Percentiles rank a stretch among this genome's conserved stretches.
These are phyloP conservation scores for Aldabrachelys gigantea DNA, from an alignment of 2,113 vertebrate genomes.

Conservation along the genomic window DNA sequence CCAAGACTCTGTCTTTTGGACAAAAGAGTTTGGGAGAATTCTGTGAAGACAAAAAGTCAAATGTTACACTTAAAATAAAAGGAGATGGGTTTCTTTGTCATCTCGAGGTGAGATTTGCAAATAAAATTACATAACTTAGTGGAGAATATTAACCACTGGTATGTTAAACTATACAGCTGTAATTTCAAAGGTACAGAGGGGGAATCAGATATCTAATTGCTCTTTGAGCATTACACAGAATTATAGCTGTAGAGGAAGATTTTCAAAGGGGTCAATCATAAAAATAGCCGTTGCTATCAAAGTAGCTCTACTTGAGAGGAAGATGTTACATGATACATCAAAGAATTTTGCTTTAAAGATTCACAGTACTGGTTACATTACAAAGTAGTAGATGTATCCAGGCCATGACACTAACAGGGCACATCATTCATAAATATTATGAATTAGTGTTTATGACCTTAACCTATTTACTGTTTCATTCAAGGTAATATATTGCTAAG, in stretches of 20 bases:
- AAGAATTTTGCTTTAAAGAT: background rate
- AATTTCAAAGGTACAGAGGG: background rate
- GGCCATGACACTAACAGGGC: background rate
- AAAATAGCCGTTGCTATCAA: background rate
- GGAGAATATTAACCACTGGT: background rate
- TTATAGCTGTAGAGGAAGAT: background rate
- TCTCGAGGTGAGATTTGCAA: background rate
- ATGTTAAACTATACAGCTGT: background rate
- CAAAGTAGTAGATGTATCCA: background rate
- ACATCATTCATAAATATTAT: background rate
- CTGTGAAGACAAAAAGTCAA: conserved; percentile 76
- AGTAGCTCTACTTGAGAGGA: background rate
- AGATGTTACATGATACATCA: background rate
- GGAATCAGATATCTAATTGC: background rate
- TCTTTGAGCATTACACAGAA: too few relatives aligned
- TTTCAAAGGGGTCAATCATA: background rate
- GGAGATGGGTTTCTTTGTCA: background rate
- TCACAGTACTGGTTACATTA: background rate
- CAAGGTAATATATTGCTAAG: background rate
- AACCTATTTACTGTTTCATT: background rate
- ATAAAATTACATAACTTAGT: background rate
- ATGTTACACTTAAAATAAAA: background rate
- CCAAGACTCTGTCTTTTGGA: conserved; percentile 89
- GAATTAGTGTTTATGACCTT: background rate
- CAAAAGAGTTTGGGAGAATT: conserved; percentile 92